phyloP scores from a whole-genome alignment of 2,113 vertebrate genomes.

The Ceratotherium simum region DNA sequence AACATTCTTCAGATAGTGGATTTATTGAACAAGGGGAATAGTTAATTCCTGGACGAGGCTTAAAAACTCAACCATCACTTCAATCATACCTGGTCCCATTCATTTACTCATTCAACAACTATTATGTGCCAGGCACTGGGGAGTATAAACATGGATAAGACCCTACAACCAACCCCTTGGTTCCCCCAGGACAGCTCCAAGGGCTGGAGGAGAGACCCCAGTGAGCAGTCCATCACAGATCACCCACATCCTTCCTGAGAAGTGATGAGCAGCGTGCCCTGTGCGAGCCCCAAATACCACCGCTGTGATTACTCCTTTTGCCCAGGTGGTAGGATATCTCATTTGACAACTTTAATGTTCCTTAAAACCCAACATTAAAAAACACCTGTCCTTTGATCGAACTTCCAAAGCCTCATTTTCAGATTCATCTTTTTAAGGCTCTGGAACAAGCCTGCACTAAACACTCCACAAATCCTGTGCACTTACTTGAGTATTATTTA shows the following conservation, averaged over 20 bases:
- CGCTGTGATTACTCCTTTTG: neutral
- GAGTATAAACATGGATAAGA: neutral
- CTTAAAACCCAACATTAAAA: conserved; percentile 62
- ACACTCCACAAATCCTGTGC: conserved; percentile 44
- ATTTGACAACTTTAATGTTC: conserved; percentile 23
- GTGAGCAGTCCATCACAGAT: accelerated
- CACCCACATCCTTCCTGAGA: neutral
- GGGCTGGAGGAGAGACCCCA: neutral
- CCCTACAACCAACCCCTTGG: too few species aligned
- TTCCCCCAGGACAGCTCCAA: neutral
- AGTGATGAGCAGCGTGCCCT: accelerated
- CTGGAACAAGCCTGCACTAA: conserved; percentile 54
- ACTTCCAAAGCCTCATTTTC: conserved; percentile 53
- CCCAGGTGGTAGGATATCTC: neutral
- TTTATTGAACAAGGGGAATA: neutral
- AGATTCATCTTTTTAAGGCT: neutral
- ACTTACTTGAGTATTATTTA: conserved; percentile 65
- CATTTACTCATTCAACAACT: neutral
- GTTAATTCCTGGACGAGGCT: neutral
- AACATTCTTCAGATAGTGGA: neutral
- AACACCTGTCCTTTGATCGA: conserved; percentile 70
- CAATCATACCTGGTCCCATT: neutral
- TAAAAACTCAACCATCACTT: neutral
- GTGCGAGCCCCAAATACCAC: accelerated
- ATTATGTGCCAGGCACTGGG: neutral